Conservation (phyloP, 1,140 invertebrate species). For the Ooceraea biroi region DNA sequence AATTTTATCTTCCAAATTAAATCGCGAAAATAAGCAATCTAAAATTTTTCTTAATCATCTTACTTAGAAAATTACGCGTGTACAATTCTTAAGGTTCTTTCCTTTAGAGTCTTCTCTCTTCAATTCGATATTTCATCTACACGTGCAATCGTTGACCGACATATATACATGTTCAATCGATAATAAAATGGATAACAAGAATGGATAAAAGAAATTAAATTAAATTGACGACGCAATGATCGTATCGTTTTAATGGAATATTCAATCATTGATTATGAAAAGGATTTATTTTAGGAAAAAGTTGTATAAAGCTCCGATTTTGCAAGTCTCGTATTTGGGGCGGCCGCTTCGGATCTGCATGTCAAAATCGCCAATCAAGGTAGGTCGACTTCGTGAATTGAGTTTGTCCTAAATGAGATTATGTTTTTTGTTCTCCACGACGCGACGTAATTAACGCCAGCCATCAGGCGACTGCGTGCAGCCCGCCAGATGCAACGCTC, state of each 20-base stretch:
- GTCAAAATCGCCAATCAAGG: conserved; percentile 14
- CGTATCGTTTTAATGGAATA: neutral
- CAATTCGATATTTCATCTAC: neutral
- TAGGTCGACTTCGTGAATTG: neutral
- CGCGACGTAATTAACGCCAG: conserved; percentile 33
- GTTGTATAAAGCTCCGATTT: neutral
- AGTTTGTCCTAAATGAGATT: conserved; percentile 30
- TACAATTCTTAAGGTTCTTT: neutral
- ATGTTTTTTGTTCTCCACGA: conserved; percentile 42
- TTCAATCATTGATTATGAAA: neutral
- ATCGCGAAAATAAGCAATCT: neutral
- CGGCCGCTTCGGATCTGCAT: neutral
- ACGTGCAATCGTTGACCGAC: neutral
- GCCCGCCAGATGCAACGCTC: conserved; percentile 43
- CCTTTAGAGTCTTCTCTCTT: neutral
- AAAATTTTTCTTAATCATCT: neutral
- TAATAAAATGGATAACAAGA: too few relatives aligned
- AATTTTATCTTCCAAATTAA: conserved; percentile 6
- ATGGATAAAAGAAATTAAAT: neutral
- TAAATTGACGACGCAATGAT: neutral
- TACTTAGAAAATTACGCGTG: neutral
- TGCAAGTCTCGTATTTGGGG: neutral
- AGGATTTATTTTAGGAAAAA: neutral
- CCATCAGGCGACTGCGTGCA: conserved; percentile 21
- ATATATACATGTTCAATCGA: neutral